These are phyloP conservation scores for Trialeurodes vaporariorum DNA, from an alignment of 1,140 invertebrate species.

Conservation along the genomic window DNA sequence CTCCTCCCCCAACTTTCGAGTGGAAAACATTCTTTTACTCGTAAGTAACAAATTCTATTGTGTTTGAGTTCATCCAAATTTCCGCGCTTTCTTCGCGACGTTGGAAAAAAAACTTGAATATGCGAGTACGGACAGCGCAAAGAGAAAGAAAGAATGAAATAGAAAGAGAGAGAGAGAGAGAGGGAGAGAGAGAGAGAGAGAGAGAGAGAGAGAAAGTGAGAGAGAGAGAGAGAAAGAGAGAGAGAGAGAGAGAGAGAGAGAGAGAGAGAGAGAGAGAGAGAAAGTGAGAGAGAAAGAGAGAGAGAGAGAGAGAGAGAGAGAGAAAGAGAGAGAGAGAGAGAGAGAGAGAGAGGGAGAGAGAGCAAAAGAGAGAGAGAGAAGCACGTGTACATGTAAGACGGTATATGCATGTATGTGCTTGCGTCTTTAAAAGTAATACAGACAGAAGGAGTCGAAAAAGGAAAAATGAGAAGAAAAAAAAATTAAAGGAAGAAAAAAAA, in stretches of 20 bases:
- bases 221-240: background rate
- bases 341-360: background rate
- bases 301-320: background rate
- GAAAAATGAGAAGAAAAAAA: background rate
- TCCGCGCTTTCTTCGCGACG: background rate
- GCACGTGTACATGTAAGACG: background rate
- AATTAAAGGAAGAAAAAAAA: background rate
- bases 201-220: too few relatives aligned
- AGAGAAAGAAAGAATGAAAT: background rate
- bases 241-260: background rate
- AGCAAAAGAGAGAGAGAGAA: background rate
- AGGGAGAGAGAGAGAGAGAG: background rate
- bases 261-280: background rate
- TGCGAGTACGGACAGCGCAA: background rate
- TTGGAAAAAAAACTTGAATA: background rate
- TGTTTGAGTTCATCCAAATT: background rate
- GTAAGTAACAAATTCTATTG: background rate
- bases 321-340: background rate
- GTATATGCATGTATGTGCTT: background rate
- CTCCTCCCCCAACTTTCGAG: background rate
- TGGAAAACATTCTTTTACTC: background rate
- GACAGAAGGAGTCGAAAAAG: background rate
- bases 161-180: background rate
- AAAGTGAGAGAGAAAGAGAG: too few relatives aligned
- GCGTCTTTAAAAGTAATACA: background rate